These are phyloP conservation scores for Nipponacmea schrenckii DNA, from an alignment of 2,888 invertebrate genomes.

Conservation along the genomic window DNA sequence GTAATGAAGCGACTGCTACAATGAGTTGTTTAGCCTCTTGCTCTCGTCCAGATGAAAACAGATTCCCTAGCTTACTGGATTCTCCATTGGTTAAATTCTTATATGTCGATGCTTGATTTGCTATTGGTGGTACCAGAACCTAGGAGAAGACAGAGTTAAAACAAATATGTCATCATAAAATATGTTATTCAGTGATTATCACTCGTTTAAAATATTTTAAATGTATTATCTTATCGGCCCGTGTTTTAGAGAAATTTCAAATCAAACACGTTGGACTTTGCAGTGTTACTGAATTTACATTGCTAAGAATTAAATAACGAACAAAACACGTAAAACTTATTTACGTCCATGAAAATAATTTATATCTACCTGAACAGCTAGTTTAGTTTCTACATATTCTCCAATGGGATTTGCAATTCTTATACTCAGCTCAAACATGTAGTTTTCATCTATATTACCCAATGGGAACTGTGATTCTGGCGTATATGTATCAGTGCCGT, in stretches of 20 bases:
- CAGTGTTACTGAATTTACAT: too few relatives aligned
- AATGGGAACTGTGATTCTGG: conserved; percentile 44
- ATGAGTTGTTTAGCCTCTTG: conserved; percentile 51
- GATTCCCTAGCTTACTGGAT: conserved; percentile 30
- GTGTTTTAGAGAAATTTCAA: too few relatives aligned
- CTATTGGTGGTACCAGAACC: conserved; percentile 35
- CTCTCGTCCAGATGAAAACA: conserved; percentile 45
- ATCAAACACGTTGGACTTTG: too few relatives aligned
- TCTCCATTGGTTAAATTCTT: conserved; percentile 35
- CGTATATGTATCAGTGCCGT: conserved; percentile 48
- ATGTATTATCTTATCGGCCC: neutral
- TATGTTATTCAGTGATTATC: neutral
- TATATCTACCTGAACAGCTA: conserved; percentile 36
- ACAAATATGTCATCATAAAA: neutral
- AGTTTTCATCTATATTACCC: conserved; percentile 35
- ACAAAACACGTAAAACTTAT: too few relatives aligned
- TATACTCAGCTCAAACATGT: conserved; percentile 41
- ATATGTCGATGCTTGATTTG: conserved; percentile 31
- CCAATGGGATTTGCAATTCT: conserved; percentile 49
- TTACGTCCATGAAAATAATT: too few relatives aligned
- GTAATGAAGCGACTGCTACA: conserved; percentile 47
- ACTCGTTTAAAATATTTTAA: neutral
- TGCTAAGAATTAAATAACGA: too few relatives aligned
- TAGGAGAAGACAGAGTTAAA: conserved; percentile 15
- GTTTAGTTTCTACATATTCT: conserved; percentile 41